Evolutionary conservation across 2,113 vertebrate genomes (phyloP), one percentile per base, ranked within the genome.

Genomic region (Pogona vitticeps): DNA sequence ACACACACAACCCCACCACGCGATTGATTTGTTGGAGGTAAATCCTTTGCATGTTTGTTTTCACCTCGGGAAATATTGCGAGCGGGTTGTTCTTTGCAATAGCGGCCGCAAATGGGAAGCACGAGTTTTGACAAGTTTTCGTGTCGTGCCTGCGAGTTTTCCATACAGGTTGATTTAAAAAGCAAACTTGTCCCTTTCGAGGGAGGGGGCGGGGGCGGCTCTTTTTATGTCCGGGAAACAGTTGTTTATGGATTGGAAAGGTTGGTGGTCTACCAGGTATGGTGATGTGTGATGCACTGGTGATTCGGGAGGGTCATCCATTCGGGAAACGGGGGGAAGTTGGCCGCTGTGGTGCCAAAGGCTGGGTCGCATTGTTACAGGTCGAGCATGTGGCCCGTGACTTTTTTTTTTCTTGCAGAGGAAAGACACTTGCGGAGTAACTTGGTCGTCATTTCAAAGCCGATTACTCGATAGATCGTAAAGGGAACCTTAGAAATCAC

Each of bases 351-450:
- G 28, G 18, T 63, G 17, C 36, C n/a, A 65, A 36, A 20, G 15
- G 72, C 88, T 52, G 36, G 80, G 40, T 63, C 28, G 87, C 83
- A 36, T 88, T 88, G 92, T 76, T 89, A 56, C 63, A 1, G 72
- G 83, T 56, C 31, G 73, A 13, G 76, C 85, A 72, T 23, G 79
- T 1, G 13, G 77, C 65, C 59, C 26, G 28, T 80, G 46, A 23
- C 31, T 15, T 13, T 14, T 46, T 4, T 46, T 26, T 6, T 40
- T 3, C 9, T 13, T 5, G 33, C 31, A 18, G 15, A 31, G 65
- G 28, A 40, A 79, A 79, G 14, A 23, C 26, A 71, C 46, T 71
- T 71, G 65, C 28, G 42, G 15, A 63, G 38, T 31, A 14, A 20
- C 12, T 65, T 80, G 12, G 28, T 65, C 38, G 58, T 38, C 61